A percentile compares a stretch with the other conserved stretches of the same genome.
Evolutionary conservation across 2,113 vertebrate genomes (phyloP).

Genomic region (Megaptera novaeangliae): DNA sequence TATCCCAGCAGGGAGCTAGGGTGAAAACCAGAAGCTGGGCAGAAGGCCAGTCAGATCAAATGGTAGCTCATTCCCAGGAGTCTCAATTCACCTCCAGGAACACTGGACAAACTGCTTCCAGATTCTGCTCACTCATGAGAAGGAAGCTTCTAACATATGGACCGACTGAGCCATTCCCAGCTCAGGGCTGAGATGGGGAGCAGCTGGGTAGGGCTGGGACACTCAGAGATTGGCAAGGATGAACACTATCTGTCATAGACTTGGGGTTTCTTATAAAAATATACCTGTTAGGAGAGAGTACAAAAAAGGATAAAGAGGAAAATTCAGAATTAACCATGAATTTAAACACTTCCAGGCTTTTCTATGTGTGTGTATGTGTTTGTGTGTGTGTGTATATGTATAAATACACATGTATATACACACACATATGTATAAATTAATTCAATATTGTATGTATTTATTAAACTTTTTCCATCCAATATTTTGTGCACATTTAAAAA

Average conservation of each 20-base stretch:
- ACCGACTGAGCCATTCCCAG: background rate
- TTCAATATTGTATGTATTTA: background rate
- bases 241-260: background rate
- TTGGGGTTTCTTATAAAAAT: background rate
- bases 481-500: background rate
- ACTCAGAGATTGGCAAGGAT: background rate
- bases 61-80: constrained; percentile 35
- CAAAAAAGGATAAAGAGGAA: background rate
- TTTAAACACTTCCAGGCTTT: background rate
- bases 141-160: background rate
- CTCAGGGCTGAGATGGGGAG: background rate
- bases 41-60: constrained; percentile 50
- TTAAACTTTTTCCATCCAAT: background rate
- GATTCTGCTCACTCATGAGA: background rate
- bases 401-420: background rate
- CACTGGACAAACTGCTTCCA: background rate
- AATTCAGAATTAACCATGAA: background rate
- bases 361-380: background rate
- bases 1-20: constrained; percentile 31
- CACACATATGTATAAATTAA: background rate
- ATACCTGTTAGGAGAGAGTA: background rate
- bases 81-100: constrained; percentile 33
- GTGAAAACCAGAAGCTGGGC: constrained; percentile 53
- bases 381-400: no score
- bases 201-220: background rate